Conservation (phyloP, 2,797 vertebrate genomes). For the Microctenopoma stevenorrisi region DNA sequence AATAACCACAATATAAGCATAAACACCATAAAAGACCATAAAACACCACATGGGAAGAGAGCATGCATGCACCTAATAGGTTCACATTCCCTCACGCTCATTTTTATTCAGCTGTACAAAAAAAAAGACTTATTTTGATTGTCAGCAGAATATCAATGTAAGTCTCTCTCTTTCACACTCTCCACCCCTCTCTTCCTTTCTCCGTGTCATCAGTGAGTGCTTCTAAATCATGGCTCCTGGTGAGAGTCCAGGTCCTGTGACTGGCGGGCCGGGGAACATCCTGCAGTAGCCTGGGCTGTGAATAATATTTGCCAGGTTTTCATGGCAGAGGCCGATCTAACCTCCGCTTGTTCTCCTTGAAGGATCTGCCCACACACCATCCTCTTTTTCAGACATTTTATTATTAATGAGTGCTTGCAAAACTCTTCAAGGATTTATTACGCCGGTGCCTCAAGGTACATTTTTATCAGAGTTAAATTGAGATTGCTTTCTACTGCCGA, state of each 20-base stretch:
- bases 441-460: slow-evolving; percentile 49
- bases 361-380: slow-evolving; percentile 37
- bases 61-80: slow-evolving; percentile 12
- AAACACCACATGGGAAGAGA: slow-evolving; percentile 16
- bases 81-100: slow-evolving; percentile 11
- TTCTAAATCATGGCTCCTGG: slow-evolving; percentile 65
- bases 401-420: slow-evolving; percentile 48
- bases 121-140: slow-evolving; percentile 71
- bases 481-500: slow-evolving; percentile 24
- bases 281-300: slow-evolving; percentile 56
- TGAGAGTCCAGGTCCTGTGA: slow-evolving; percentile 52
- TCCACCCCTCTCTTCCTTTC: slow-evolving; percentile 18
- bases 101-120: slow-evolving; percentile 24
- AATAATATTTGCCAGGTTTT: slow-evolving; percentile 66
- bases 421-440: slow-evolving; percentile 44
- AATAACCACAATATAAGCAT: no score
- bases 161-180: slow-evolving; percentile 13
- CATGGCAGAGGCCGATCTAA: slow-evolving; percentile 37
- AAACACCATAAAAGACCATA: no score
- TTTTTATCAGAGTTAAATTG: slow-evolving; percentile 52
- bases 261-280: slow-evolving; percentile 55
- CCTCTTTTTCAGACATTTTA: slow-evolving; percentile 51
- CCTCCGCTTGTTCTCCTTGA: slow-evolving; percentile 34
- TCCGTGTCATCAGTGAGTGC: slow-evolving; percentile 62
- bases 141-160: slow-evolving; percentile 65